These are phyloP conservation scores for Phoeniculus purpureus DNA, from an alignment of 2,797 vertebrate genomes.

Conservation along the genomic window DNA sequence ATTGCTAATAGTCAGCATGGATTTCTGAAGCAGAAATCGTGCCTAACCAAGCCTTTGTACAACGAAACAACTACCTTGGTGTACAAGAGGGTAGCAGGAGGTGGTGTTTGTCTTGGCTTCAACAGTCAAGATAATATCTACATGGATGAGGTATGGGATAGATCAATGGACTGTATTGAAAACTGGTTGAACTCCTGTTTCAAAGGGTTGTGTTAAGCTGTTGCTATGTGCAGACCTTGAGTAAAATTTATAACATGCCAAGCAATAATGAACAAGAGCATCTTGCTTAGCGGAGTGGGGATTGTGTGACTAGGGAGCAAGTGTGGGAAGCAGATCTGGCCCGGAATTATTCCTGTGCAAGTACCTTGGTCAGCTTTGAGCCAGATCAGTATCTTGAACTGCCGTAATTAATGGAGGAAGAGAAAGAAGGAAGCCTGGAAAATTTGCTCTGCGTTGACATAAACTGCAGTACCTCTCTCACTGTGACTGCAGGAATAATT, in stretches of 20 bases:
- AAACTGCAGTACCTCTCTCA: background rate
- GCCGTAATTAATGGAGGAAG: background rate
- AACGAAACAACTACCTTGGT: background rate
- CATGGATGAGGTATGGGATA: background rate
- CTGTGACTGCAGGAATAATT: background rate
- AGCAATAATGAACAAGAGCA: background rate
- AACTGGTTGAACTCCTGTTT: background rate
- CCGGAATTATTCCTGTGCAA: background rate
- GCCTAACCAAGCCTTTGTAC: background rate
- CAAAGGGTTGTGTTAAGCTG: background rate
- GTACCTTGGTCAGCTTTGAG: background rate
- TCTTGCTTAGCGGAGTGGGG: background rate
- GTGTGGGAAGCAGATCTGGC: background rate
- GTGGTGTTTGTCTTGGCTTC: background rate
- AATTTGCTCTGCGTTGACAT: background rate
- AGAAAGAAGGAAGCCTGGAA: background rate
- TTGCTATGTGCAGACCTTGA: background rate
- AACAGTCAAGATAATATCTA: background rate
- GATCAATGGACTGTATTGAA: background rate
- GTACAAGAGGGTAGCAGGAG: background rate
- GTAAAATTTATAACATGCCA: background rate
- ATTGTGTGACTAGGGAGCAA: background rate
- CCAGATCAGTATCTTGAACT: background rate
- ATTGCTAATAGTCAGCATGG: background rate
- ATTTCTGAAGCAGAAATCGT: background rate